Base-by-base conservation (phyloP, 2,888 invertebrate genomes). In the Nasonia oneida region DNA sequence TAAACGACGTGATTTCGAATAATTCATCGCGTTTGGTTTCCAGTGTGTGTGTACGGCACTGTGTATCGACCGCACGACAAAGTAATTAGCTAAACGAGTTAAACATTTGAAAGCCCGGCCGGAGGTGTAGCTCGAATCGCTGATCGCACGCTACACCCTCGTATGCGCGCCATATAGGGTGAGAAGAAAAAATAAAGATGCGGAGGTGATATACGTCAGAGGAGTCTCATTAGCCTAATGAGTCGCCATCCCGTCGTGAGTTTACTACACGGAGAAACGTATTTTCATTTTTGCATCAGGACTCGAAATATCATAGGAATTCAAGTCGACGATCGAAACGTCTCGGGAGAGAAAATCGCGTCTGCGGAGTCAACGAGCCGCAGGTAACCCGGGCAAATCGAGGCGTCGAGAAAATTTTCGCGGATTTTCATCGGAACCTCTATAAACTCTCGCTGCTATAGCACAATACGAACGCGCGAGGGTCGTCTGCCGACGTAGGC, bases 401-500 rank as follows among this genome's bases (percentile, higher is more conserved):
- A 29, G 53, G 2, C 57, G 8, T 8, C 74, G 29, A 12, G 75
- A 53, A 37, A 39, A 77, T 77, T 64, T 76, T 64, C 37, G 33
- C 76, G 18, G 33, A 37, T 57, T 37, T 61, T 37, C 77, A 39
- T 14, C 37, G 14, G 33, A 3, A 50, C 12, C 75, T 18, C 6
- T 3, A 33, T 23, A 47, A 42, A 75, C 29, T 23, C 42, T 23
- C 15, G 3, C 53, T 15, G 29, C 29, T 29, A 29, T 29, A 15
- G 14, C 61, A 61, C 39, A 64, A 57, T 76, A 76, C 57, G 37
- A 15, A 77, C 12, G 61, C 57, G 37, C 23, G 10, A 29, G 64
- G 64, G 64, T 64, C 64, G 73, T n/a, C n/a, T 6, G 18, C 4
- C 29, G 33, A 86, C 84, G 87, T 84, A 84, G 93, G 93, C 93